A percentile compares a stretch with the other conserved stretches of the same genome.
phyloP scores from a whole-genome alignment of 1,140 invertebrate species.

The Notospermus geniculatus region DNA sequence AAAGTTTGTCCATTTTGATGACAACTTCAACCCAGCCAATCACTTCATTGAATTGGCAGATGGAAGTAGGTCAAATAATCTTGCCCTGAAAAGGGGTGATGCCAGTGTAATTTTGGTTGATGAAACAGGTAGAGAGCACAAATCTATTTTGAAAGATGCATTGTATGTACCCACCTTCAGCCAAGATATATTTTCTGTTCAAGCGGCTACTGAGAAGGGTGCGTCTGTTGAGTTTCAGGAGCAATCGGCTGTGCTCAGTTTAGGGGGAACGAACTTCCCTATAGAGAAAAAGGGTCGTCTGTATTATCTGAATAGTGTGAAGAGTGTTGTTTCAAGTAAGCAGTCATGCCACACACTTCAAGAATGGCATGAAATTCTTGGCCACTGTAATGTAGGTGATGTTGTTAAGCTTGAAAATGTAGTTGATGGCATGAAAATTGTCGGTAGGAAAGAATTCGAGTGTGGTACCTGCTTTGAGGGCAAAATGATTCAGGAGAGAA shows the following conservation, averaged over 20 bases:
- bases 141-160: too few relatives aligned
- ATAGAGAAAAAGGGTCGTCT: slow-evolving; percentile 6
- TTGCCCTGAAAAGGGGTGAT: slow-evolving; percentile 11
- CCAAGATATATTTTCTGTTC: slow-evolving; percentile 19
- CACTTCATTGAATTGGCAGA: slow-evolving; percentile 19
- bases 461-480: background rate
- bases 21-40: slow-evolving; percentile 13
- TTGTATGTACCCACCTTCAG: slow-evolving; percentile 19
- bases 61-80: slow-evolving; percentile 6
- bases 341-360: background rate
- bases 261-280: background rate
- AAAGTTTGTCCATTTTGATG: slow-evolving; percentile 15
- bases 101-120: slow-evolving; percentile 11
- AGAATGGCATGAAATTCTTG: too few relatives aligned
- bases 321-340: background rate
- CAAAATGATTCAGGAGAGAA: background rate
- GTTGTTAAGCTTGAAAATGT: background rate
- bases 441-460: background rate
- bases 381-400: slow-evolving; percentile 9
- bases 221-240: background rate
- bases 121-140: background rate
- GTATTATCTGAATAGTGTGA: background rate
- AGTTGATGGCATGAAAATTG: slow-evolving; percentile 7
- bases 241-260: background rate
- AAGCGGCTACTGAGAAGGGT: slow-evolving; percentile 15